phyloP scores from a whole-genome alignment of 2,797 vertebrate genomes.

The Vultur gryphus region DNA sequence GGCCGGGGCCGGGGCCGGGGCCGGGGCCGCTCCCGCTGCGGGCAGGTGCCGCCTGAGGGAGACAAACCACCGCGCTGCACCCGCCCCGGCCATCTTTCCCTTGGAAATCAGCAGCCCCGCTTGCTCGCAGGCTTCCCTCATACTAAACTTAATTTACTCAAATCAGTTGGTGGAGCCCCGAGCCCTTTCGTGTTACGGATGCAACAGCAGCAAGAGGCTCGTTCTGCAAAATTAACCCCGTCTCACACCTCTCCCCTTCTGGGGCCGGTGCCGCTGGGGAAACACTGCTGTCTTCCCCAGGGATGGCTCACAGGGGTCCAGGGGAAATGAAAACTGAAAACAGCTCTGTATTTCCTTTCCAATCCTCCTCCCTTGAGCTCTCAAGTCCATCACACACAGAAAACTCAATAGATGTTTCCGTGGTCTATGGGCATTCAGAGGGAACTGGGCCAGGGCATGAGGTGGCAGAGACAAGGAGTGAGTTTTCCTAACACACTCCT shows the following conservation, averaged over 20 bases:
- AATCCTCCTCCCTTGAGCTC: background rate
- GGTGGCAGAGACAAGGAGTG: background rate
- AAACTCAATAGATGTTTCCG: accelerated
- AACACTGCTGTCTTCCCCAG: background rate
- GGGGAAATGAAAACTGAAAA: background rate
- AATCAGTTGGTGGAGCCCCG: accelerated
- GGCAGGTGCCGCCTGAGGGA: constrained; percentile 23
- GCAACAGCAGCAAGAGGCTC: background rate
- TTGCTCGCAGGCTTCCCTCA: background rate
- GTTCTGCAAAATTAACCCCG: background rate
- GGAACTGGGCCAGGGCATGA: background rate
- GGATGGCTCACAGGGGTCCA: background rate
- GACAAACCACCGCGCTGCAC: background rate
- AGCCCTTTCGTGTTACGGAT: accelerated
- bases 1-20: no score
- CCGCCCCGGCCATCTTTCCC: background rate
- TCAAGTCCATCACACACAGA: no score
- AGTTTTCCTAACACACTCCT: background rate
- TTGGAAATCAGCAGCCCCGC: background rate
- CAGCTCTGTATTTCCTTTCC: background rate
- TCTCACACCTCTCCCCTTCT: background rate
- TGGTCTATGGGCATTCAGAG: background rate
- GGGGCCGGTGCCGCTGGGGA: accelerated
- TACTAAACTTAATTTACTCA: accelerated
- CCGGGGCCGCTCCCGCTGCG: background rate